phyloP scores from a whole-genome alignment of 2,113 vertebrate species.

The Ptyas mucosa region DNA sequence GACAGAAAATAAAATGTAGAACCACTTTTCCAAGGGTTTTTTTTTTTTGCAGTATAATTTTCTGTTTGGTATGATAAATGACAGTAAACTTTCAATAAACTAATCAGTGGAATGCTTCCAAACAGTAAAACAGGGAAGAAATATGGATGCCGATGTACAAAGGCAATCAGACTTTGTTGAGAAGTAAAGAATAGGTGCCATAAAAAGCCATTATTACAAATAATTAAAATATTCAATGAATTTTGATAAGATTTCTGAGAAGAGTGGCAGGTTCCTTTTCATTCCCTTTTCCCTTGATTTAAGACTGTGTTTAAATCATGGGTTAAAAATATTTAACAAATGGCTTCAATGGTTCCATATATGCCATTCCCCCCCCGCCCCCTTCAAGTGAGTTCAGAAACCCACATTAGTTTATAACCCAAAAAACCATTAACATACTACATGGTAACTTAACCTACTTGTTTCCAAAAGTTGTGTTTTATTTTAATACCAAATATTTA shows the following conservation, averaged over 20 bases:
- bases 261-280: constrained; percentile 39
- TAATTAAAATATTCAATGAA: background rate
- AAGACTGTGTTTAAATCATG: constrained; percentile 31
- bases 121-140: background rate
- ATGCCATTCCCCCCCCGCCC: constrained; percentile 12
- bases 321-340: constrained; percentile 33
- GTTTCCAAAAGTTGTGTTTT: background rate
- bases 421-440: background rate
- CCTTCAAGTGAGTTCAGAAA: constrained; percentile 41
- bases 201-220: background rate
- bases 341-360: background rate
- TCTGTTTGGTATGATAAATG: background rate
- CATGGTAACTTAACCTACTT: background rate
- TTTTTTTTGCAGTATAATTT: background rate
- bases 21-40: background rate
- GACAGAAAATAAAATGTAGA: background rate
- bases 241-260: background rate
- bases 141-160: background rate
- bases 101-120: background rate
- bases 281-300: constrained; percentile 51
- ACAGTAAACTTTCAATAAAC: background rate
- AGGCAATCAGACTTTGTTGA: background rate
- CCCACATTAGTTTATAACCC: background rate
- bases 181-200: background rate
- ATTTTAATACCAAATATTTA: background rate